phyloP scores from a whole-genome alignment of 1,140 invertebrate genomes.

The Drosophila yakuba region DNA sequence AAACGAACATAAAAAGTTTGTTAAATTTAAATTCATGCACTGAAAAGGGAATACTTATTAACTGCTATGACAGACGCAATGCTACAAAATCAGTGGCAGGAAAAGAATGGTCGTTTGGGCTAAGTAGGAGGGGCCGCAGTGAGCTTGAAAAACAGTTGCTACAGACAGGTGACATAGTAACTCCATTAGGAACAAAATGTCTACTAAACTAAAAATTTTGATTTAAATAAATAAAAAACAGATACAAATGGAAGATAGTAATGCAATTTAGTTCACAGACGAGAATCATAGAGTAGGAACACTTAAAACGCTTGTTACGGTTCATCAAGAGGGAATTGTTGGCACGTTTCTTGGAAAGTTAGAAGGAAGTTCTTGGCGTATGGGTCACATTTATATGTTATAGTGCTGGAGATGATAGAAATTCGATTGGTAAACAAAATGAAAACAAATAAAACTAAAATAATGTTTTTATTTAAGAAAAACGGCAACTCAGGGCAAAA shows the following conservation, averaged over 20 bases:
- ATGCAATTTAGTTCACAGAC: slow-evolving; percentile 34
- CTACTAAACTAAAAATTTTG: background rate
- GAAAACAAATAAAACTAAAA: slow-evolving; percentile 4
- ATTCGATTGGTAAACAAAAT: slow-evolving; percentile 25
- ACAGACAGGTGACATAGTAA: slow-evolving; percentile 35
- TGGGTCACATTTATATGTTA: slow-evolving; percentile 28
- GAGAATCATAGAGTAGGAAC: slow-evolving; percentile 29
- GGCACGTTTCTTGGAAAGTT: slow-evolving; percentile 11
- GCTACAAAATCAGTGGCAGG: slow-evolving; percentile 50
- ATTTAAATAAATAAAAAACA: slow-evolving; percentile 11
- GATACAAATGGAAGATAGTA: slow-evolving; percentile 32
- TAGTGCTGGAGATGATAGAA: slow-evolving; percentile 50
- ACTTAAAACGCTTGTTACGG: slow-evolving; percentile 6
- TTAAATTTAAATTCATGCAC: slow-evolving; percentile 58
- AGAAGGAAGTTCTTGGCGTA: slow-evolving; percentile 28
- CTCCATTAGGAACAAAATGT: slow-evolving; percentile 6
- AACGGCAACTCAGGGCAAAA: slow-evolving; percentile 53
- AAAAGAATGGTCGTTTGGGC: slow-evolving; percentile 31
- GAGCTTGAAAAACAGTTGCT: slow-evolving; percentile 38
- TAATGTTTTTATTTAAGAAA: slow-evolving; percentile 25
- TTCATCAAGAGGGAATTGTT: slow-evolving; percentile 15
- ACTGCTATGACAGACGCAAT: slow-evolving; percentile 58
- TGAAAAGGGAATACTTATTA: slow-evolving; percentile 34
- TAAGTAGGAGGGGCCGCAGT: slow-evolving; percentile 25
- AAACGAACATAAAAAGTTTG: background rate